These are phyloP conservation scores for Toxotes chatareus DNA, from an alignment of 2,113 vertebrate genomes.

Conservation along the genomic window DNA sequence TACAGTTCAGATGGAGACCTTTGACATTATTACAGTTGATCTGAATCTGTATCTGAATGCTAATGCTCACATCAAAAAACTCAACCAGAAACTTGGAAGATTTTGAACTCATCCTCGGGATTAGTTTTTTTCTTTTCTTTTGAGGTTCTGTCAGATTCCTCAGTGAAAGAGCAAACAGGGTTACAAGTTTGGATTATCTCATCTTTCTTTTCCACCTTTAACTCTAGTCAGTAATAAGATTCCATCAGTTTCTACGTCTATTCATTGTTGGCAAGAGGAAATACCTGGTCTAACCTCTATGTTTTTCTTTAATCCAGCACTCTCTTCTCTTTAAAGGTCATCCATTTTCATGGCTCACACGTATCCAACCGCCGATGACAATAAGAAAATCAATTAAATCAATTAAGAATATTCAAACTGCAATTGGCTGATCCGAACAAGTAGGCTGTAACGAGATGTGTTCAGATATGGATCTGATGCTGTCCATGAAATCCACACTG, in stretches of 20 bases:
- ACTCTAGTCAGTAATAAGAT: constrained; percentile 34
- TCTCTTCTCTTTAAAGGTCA: constrained; percentile 43
- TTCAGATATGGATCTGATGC: constrained; percentile 59
- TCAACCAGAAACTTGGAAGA: constrained; percentile 15
- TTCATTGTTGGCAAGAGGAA: constrained; percentile 38
- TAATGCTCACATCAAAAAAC: constrained; percentile 49
- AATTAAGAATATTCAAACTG: constrained; percentile 54
- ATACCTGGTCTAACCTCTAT: constrained; percentile 22
- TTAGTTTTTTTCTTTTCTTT: constrained; percentile 13
- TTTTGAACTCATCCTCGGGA: constrained; percentile 17
- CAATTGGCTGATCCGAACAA: constrained; percentile 30
- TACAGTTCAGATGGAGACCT: constrained; percentile 55
- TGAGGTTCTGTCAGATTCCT: constrained; percentile 9
- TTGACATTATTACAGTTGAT: constrained; percentile 44
- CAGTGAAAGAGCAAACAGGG: background rate
- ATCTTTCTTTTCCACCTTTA: constrained; percentile 33
- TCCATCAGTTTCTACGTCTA: constrained; percentile 46
- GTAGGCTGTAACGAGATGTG: constrained; percentile 22
- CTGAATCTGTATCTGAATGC: constrained; percentile 35
- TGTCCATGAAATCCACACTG: constrained; percentile 59
- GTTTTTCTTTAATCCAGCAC: background rate
- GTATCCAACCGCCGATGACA: constrained; percentile 6
- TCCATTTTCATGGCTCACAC: constrained; percentile 48
- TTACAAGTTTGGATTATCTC: constrained; percentile 6
- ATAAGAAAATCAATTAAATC: constrained; percentile 61